Base-by-base conservation (phyloP, 2,888 invertebrate species). In the Noctuana brunneofusca region DNA sequence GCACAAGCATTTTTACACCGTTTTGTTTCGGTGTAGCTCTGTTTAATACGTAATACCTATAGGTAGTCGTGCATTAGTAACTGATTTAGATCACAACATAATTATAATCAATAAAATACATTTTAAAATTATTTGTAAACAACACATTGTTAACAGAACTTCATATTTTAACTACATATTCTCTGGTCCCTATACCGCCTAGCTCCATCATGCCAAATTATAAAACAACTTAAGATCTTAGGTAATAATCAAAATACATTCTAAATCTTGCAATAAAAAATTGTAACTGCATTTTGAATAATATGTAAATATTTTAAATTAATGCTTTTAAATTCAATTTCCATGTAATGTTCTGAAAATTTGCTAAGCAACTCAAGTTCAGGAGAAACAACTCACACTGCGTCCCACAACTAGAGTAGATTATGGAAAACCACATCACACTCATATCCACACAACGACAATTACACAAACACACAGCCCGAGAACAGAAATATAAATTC, bases 1-100 rank as follows among this genome's bases (percentile, higher is more conserved):
- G n/a, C n/a, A n/a, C 83, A 90, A 89, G 89, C 89, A 73, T 80
- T 75, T 73, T 71, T 78, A 79, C 81, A 72, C 70, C 71, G 52
- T 49, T 41, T 55, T 63, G 64, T 64, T 53, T 55, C 65, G 66
- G 68, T 69, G 69, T 66, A 63, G 66, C 65, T 68, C 67, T 67
- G 67, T 80, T 79, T 78, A 74, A 76, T 79, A 81, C 71, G 75
- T 69, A 78, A 27, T 75, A 81, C 74, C 78, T 77, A 76, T 71
- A 77, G 75, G 75, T 83, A 81, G 75, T 75, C 76, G 81, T 84
- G 83, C 71, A 76, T 78, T 81, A 80, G 78, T 83, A 82, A 83
- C 76, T 76, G 78, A 84, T 86, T 41, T 83, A 86, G 75, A 82
- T 81, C 73, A 71, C 70, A 74, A 70, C 75, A 86, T 86, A 83